Percentiles rank a stretch among this genome's conserved stretches.
phyloP scores from a whole-genome alignment of 1,140 invertebrate species.

The Drosophila pseudoananassae region DNA sequence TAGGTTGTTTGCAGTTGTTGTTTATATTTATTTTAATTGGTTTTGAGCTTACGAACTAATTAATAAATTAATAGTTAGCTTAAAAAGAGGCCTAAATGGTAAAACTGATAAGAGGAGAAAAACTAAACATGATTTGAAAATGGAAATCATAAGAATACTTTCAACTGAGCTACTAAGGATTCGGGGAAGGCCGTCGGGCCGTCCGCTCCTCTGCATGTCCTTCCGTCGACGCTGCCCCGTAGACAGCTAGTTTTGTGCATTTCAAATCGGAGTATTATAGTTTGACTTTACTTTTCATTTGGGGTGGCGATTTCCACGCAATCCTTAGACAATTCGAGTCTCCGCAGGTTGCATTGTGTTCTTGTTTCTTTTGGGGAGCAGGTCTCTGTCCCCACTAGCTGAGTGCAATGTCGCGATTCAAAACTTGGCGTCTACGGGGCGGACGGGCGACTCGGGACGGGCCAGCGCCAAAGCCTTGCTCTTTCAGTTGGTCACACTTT shows the following conservation, averaged over 20 bases:
- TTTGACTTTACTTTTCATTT: slow-evolving; percentile 19
- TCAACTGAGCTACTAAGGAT: slow-evolving; percentile 48
- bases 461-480: slow-evolving; percentile 7
- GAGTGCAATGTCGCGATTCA: slow-evolving; percentile 26
- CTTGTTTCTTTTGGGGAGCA: slow-evolving; percentile 13
- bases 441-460: not conserved
- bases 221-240: slow-evolving; percentile 14
- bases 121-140: slow-evolving; percentile 57
- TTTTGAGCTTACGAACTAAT: slow-evolving; percentile 76
- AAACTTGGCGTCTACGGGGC: slow-evolving; percentile 34
- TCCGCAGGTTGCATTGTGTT: slow-evolving; percentile 66
- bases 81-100: slow-evolving; percentile 68
- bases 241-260: slow-evolving; percentile 44
- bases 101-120: slow-evolving; percentile 56
- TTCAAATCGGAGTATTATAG: slow-evolving; percentile 26
- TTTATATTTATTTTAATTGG: slow-evolving; percentile 67
- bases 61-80: slow-evolving; percentile 83
- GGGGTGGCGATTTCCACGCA: slow-evolving; percentile 10
- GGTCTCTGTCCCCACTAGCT: slow-evolving; percentile 8
- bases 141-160: slow-evolving; percentile 68
- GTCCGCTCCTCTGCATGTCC: slow-evolving; percentile 24
- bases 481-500: slow-evolving; percentile 19
- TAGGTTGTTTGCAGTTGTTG: slow-evolving; percentile 72
- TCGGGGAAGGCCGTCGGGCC: slow-evolving; percentile 10
- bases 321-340: slow-evolving; percentile 82